A percentile compares a stretch with the other conserved stretches of the same genome.
Conservation (phyloP, 2,797 vertebrate species). For the Craterocephalus amniculus region DNA sequence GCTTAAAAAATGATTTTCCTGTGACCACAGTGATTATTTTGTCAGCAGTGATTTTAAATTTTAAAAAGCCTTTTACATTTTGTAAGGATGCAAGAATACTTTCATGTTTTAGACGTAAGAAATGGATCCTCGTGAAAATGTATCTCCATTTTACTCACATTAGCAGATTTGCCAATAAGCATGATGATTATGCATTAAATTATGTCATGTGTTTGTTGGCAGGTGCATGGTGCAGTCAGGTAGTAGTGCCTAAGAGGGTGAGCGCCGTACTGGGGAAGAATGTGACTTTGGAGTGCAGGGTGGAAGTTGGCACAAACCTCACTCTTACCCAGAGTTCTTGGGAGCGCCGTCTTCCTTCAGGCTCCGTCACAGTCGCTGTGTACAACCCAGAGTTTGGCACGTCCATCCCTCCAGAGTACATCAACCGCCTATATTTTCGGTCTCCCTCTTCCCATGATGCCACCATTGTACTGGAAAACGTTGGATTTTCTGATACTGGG, state of each 20-base stretch:
- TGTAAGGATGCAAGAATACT: not conserved
- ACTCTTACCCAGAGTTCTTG: slow-evolving; percentile 94
- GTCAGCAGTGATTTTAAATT: too few relatives aligned
- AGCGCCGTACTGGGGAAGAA: slow-evolving; percentile 96
- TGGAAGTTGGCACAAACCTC: slow-evolving; percentile 91
- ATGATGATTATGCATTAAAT: not conserved
- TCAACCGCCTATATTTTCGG: slow-evolving; percentile 89
- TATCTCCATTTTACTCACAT: too few relatives aligned
- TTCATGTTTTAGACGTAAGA: not conserved
- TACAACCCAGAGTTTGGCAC: slow-evolving; percentile 93
- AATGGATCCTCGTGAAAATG: not conserved
- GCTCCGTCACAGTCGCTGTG: slow-evolving; percentile 90
- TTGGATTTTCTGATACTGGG: slow-evolving; percentile 93
- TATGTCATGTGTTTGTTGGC: slow-evolving; percentile 32
- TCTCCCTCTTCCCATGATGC: slow-evolving; percentile 91
- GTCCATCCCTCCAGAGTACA: slow-evolving; percentile 90
- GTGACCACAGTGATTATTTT: too few relatives aligned
- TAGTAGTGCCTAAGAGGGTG: slow-evolving; percentile 90
- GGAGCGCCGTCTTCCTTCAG: slow-evolving; percentile 91
- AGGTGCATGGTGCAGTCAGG: slow-evolving; percentile 91
- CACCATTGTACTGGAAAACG: slow-evolving; percentile 91
- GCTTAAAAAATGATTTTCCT: too few relatives aligned
- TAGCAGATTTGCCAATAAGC: not conserved
- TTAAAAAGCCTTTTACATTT: not conserved
- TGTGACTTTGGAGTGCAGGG: slow-evolving; percentile 91